Evolutionary conservation across 1,140 invertebrate genomes (phyloP), one percentile per base, ranked within the genome.

Genomic region (Lasaia peninsularis): DNA sequence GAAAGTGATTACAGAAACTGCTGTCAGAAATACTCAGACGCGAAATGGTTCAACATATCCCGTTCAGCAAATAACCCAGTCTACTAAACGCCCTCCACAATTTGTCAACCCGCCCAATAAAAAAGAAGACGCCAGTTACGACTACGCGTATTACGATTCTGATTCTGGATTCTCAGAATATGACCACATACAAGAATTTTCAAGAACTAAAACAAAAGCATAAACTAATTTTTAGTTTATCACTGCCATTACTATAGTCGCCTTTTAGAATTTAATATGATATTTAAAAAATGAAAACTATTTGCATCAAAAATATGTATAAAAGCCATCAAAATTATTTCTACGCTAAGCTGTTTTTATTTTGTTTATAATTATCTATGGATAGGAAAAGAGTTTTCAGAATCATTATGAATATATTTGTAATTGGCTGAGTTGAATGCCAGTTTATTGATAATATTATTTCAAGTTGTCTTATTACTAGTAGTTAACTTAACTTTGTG

Each of bases 131-230:
- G 89, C 83, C 24, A 93, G 92, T 66, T 93, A 93, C 57, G 93
- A 93, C 67, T 93, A 93, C 65, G 92, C 92, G 7, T 93, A 93
- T 71, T 93, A 93, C 62, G 93, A 93, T 57, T 86, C 87, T 8
- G 87, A 90, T 16, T 77, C 88, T 21, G 89, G 89, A 11, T 90
- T 91, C 62, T 80, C 88, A 28, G 89, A 91, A 72, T 90, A 90
- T 58, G 90, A 90, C 56, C 78, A 86, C 56, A 87, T 90, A 76
- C 83, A 89, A 71, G 90, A 91, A 71, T 91, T 91, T 63, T 88
- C 84, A 54, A 90, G 78, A 84, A 91, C 89, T 58, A 92, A 88
- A 67, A 73, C 78, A 80, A 81, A 68, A 70, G 71, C 69, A 70
- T 88, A 78, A 81, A 49, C 14, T 58, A 56, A 40, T 37, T 50